Percentiles rank a stretch among this genome's conserved stretches.
Evolutionary conservation across 2,113 vertebrate species (phyloP).

Genomic region (Microtus richardsoni): DNA sequence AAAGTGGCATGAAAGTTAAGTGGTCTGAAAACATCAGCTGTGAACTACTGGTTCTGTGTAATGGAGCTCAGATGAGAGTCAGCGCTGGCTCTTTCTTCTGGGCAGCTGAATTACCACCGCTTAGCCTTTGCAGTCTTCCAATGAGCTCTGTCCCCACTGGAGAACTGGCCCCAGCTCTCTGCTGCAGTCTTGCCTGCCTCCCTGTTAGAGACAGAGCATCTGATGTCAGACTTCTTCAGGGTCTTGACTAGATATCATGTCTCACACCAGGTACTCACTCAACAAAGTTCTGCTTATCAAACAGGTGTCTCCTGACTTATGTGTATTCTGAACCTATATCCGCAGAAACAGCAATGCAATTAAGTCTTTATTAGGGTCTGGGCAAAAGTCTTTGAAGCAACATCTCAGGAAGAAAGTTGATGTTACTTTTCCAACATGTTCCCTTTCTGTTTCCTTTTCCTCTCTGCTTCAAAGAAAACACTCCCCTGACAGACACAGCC

Average conservation of each 20-base stretch:
- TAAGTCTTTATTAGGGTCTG: neutral
- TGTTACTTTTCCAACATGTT: neutral
- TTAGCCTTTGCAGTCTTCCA: neutral
- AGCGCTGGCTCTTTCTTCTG: neutral
- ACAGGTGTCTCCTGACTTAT: neutral
- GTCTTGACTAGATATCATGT: neutral
- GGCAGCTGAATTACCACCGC: neutral
- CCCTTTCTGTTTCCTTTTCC: neutral
- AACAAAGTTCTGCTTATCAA: neutral
- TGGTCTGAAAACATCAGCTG: constrained; percentile 59
- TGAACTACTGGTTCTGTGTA: constrained; percentile 49
- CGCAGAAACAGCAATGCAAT: neutral
- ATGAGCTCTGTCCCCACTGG: neutral
- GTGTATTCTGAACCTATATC: neutral
- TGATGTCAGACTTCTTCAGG: neutral
- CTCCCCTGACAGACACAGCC: neutral
- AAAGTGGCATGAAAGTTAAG: neutral
- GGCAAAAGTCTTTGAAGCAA: neutral
- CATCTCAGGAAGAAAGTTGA: neutral
- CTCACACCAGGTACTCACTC: neutral
- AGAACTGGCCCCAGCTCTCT: fast-evolving
- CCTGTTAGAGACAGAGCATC: fast-evolving
- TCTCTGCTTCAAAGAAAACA: neutral
- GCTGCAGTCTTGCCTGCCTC: fast-evolving
- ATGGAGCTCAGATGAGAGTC: neutral